Evolutionary conservation across 2,888 invertebrate genomes (phyloP).

Genomic region (Ichneumoninae sp.): DNA sequence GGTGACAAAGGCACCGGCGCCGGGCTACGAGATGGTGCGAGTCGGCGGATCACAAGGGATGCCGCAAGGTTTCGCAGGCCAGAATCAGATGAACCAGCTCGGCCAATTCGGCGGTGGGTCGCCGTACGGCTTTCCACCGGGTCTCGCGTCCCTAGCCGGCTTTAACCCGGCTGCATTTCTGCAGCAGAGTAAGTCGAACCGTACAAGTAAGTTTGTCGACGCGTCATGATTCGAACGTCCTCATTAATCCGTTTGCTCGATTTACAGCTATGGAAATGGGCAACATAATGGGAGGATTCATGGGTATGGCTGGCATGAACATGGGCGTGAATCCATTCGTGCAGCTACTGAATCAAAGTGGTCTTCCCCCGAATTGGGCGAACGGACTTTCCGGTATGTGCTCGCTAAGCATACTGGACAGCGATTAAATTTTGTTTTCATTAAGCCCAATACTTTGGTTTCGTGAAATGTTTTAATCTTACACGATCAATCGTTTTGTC

Average conservation of each 20-base stretch:
- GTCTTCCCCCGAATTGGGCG: conserved; percentile 81
- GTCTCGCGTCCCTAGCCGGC: conserved; percentile 82
- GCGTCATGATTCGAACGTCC: background rate
- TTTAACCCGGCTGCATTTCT: conserved; percentile 92
- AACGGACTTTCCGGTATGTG: conserved; percentile 80
- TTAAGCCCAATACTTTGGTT: background rate
- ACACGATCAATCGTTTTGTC: background rate
- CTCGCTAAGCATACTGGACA: conserved; percentile 45
- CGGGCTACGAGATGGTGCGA: conserved; percentile 86
- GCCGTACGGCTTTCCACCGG: conserved; percentile 78
- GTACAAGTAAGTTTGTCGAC: conserved; percentile 29
- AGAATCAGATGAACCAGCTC: conserved; percentile 83
- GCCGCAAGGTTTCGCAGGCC: conserved; percentile 76
- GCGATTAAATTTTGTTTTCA: conserved; percentile 8
- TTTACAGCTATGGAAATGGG: conserved; percentile 82
- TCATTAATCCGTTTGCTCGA: conserved; percentile 22
- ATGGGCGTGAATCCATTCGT: conserved; percentile 83
- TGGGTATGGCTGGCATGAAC: conserved; percentile 83
- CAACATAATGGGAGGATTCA: conserved; percentile 81
- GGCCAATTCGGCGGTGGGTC: conserved; percentile 75
- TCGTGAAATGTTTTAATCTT: background rate
- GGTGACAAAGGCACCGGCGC: conserved; percentile 84
- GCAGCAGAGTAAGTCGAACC: conserved; percentile 91
- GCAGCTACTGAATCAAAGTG: conserved; percentile 82
- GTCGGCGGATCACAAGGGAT: conserved; percentile 82